Evolutionary conservation across 2,113 vertebrate species (phyloP).

Genomic region (Gymnocephalus cernua): DNA sequence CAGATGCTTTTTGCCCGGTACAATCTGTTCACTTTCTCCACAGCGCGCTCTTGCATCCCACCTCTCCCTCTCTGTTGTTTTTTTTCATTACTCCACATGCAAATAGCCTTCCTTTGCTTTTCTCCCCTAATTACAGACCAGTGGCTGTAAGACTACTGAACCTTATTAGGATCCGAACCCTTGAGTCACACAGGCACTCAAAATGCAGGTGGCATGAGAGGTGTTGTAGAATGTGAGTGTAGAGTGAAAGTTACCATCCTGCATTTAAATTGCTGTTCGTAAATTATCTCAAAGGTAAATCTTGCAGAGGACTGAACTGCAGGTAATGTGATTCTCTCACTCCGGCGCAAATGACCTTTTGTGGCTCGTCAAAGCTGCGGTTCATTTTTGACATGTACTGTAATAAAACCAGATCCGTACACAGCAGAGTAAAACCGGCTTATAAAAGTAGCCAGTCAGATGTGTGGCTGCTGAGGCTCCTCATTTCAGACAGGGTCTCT

Average conservation of each 20-base stretch:
- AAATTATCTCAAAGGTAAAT: conserved; percentile 44
- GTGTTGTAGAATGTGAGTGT: conserved; percentile 19
- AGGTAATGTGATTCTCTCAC: conserved; percentile 43
- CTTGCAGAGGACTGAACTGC: conserved; percentile 35
- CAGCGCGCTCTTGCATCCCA: background rate
- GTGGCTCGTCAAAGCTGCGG: conserved; percentile 14
- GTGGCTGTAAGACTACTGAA: conserved; percentile 16
- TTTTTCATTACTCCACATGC: conserved; percentile 29
- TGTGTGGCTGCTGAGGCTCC: conserved; percentile 33
- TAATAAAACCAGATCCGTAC: background rate
- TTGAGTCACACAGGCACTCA: conserved; percentile 47
- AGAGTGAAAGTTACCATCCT: conserved; percentile 20
- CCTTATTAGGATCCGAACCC: conserved; percentile 34
- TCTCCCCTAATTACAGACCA: conserved; percentile 34
- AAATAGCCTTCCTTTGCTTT: conserved; percentile 32
- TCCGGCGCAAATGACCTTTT: conserved; percentile 49
- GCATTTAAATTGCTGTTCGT: conserved; percentile 49
- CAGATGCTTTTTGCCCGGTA: conserved; percentile 19
- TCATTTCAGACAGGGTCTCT: conserved; percentile 57
- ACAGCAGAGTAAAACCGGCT: conserved; percentile 13
- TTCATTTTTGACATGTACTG: conserved; percentile 31
- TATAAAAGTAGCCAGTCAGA: conserved; percentile 23
- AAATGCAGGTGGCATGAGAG: conserved; percentile 46
- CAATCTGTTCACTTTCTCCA: conserved; percentile 32
- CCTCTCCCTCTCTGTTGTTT: conserved; percentile 17